Evolutionary conservation across 2,797 vertebrate genomes (phyloP).

Genomic region (Ctenopoma kingsleyae): DNA sequence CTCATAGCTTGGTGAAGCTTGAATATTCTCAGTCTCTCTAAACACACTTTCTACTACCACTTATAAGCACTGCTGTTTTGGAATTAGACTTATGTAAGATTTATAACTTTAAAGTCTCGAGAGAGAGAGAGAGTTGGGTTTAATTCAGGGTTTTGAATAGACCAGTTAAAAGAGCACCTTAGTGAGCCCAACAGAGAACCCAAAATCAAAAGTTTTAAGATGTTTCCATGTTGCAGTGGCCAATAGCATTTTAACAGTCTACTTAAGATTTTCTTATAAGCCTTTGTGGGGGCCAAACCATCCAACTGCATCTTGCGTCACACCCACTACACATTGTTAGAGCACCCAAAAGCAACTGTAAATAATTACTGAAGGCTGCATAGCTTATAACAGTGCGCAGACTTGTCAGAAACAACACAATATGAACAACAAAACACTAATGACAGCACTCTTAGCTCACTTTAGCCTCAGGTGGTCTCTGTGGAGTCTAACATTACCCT

Average conservation of each 20-base stretch:
- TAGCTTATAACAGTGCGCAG: background rate
- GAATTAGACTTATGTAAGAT: no score
- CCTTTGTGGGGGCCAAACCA: background rate
- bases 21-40: no score
- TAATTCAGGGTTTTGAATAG: background rate
- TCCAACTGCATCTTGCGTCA: background rate
- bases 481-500: slow-evolving; percentile 9
- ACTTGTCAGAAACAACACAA: background rate
- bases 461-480: slow-evolving; percentile 6
- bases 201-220: background rate
- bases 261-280: background rate
- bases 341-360: background rate
- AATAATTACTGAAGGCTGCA: background rate
- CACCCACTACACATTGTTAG: background rate
- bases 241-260: background rate
- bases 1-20: background rate
- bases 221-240: background rate
- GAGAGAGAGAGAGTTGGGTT: no score
- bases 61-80: no score
- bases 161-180: background rate
- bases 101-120: no score
- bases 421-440: background rate
- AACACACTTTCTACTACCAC: no score
- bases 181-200: background rate
- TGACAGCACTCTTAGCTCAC: slow-evolving; percentile 9